Base-by-base conservation (phyloP, 2,113 vertebrate genomes). In the Mus pahari region DNA sequence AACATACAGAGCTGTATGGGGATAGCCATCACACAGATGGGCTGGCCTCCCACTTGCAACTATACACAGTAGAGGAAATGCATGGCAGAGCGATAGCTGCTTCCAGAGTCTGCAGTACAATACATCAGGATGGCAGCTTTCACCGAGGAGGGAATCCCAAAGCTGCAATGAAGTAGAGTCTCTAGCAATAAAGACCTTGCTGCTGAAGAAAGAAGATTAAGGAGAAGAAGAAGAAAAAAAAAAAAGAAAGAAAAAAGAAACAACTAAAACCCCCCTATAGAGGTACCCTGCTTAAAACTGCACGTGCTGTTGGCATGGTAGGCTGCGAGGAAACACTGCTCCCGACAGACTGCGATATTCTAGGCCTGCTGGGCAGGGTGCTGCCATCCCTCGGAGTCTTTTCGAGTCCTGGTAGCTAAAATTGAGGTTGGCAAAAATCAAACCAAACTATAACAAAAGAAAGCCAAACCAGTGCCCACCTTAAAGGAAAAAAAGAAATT, bases 401-500 rank as follows among this genome's bases (percentile, higher is more conserved):
- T 97, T 91, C 96, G 93, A 98, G 98, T 98, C 97, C 97, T 98
- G 98, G 97, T 94, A 97, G 96, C 97, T 98, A 98, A 98, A 97
- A 60, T 64, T 74, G 90, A 93, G 94, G 96, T 97, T 95, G 96
- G 90, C 97, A 92, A 96, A 97, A 96, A 92, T 86, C 42, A 95
- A 97, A 97, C 66, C 79, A 90, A 96, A 92, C 89, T 82, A 86
- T 89, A 50, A 66, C 42, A 91, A 87, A 97, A 89, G 93, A 96
- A 92, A 90, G 81, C 68, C 93, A 97, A 94, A 89, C 42, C 62
- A 64, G 60, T 71, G 71, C 92, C 97, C 70, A 95, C 84, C 92
- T 78, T 60, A 71, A 96, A 91, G 81, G 66, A 93, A 91, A 86
- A 75, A 92, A 93, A 95, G 79, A 89, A 90, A 86, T 60, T 53